Base-by-base conservation (phyloP, 64 coral and sea anemone species). In the Exaiptasia diaphana region DNA sequence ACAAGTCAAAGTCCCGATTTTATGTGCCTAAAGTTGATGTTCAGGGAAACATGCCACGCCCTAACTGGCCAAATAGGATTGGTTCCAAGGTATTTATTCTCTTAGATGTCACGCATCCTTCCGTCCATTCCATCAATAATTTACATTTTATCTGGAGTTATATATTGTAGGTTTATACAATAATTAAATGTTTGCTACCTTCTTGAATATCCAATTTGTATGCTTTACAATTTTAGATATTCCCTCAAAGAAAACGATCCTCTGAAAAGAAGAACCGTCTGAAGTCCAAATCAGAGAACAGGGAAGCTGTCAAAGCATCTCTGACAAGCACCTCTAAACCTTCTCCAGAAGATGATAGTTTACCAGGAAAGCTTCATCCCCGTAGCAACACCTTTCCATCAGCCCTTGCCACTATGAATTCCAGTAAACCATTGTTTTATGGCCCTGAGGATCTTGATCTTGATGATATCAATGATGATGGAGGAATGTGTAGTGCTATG, bases 1-100 rank as follows among this genome's bases (percentile, higher is more conserved):
- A 65, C 30, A 65, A 65, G 21, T 65, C 61, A 28, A 65, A 65
- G 61, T 65, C 61, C n/a, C 61, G 53, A 20, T 65, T 65, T 35
- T 65, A 36, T 65, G 61, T 65, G 30, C 8, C 61, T n/a, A n/a
- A n/a, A 37, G 31, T 65, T 65, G 5, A 46, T 46, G 30, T 28
- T 36, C 10, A 65, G 29, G 11, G 13, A 35, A 28, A 36, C 30
- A 37, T 1, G 33, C 61, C 31, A 35, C 30, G 20, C 32, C 61
- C 9, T 32, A n/a, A n/a, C 12, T 15, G 33, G 33, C 32, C 38
- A 35, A 65, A 11, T 6, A 65, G 33, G 21, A 65, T 17, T 1
- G 61, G 38, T 35, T 65, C 61, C 5, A 65, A 65, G 61, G 61
- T 65, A 36, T 9, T 65, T 65, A 65, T 65, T 24, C 20, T 62